phyloP scores from a whole-genome alignment of 2,113 vertebrate genomes.

The Epinephelus moara region DNA sequence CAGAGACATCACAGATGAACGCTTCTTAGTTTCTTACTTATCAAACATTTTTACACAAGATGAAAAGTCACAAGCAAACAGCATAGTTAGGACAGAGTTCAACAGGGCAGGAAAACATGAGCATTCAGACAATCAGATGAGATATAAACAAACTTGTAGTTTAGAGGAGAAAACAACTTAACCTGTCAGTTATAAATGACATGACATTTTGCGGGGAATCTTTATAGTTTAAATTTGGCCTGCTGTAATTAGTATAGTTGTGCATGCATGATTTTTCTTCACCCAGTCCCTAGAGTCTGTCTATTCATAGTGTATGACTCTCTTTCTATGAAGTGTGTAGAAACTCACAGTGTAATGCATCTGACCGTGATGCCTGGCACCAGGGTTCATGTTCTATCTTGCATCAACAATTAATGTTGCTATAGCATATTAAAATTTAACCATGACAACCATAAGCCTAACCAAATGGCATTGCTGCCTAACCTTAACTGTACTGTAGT shows the following conservation, averaged over 20 bases:
- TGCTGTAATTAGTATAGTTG: neutral
- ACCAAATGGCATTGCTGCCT: neutral
- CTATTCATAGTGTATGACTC: neutral
- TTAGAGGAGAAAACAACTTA: neutral
- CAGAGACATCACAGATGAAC: conserved; percentile 1
- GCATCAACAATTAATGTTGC: conserved; percentile 41
- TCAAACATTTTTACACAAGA: conserved; percentile 6
- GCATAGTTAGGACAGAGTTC: neutral
- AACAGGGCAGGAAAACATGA: neutral
- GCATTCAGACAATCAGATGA: neutral
- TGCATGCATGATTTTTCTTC: neutral
- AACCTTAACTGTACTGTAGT: neutral
- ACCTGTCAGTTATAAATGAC: neutral
- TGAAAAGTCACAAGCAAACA: neutral
- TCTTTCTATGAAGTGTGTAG: neutral
- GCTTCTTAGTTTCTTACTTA: neutral
- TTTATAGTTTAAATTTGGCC: neutral
- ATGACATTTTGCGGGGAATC: neutral
- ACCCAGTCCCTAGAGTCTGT: neutral
- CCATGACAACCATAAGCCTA: neutral
- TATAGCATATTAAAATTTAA: conserved; percentile 30
- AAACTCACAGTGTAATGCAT: neutral
- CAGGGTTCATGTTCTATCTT: neutral
- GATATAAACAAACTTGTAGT: neutral
- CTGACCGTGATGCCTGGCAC: conserved; percentile 3